Evolutionary conservation across 2,113 vertebrate species (phyloP), one percentile per base, ranked within the genome.

Genomic region (Hydrolagus affinis): DNA sequence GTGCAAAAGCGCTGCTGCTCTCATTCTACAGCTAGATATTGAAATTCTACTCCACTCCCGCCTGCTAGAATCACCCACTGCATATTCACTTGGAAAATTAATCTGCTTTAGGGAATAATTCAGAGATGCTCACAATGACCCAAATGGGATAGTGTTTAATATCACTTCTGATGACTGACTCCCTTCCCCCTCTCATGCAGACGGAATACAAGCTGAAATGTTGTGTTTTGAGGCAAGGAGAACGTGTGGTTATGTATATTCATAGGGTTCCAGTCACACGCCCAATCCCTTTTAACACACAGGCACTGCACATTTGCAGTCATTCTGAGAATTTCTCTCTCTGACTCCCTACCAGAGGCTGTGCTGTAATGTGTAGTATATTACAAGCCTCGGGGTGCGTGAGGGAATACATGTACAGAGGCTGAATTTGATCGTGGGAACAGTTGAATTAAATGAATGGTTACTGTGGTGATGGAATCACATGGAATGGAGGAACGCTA

Each of bases 391-490:
- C 78, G 1, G 78, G 60, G 60, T 83, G 78, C 66, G 60, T 6
- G 14, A 66, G 78, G 11, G 62, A 83, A 83, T 21, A 19, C 2
- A 19, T 30, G 73, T 12, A 32, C 25, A 56, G 73, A 21, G 30
- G 44, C 60, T 83, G 78, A 68, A 28, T 66, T 64, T 32, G 78
- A 64, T 83, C 8, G 25, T 32, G 78, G 60, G 78, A 30, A 83
- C 25, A 21, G 78, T 83, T 21, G 62, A 83, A 25, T 21, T 83
- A 83, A 83, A 19, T 30, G 78, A 83, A 66, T 28, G 11, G 78
- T 68, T 83, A 21, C 78, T 83, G 78, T 83, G 62, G 62, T 32
- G 78, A 83, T 83, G 78, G 62, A 68, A 83, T 68, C 62, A 83
- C 78, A 32, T 32, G 78, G 66, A 66, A 77, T n/a, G 15, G 75